Evolutionary conservation across 2,113 vertebrate genomes (phyloP).

Genomic region (Marmota flaviventris): DNA sequence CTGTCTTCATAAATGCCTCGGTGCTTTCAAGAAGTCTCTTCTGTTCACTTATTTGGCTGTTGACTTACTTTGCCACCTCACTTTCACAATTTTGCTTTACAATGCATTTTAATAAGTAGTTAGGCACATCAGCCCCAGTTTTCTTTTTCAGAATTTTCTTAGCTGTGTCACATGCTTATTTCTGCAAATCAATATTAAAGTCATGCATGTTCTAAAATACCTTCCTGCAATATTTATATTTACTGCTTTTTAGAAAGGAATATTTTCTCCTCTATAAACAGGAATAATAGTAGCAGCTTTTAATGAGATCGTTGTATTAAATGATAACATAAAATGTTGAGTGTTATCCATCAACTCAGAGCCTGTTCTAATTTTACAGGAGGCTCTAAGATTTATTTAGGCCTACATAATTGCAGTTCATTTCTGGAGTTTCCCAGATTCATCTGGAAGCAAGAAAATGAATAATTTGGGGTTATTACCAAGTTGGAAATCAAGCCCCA

Average conservation of each 20-base stretch:
- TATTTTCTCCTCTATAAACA: background rate
- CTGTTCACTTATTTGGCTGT: background rate
- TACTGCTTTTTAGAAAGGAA: slow-evolving; percentile 35
- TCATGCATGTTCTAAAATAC: background rate
- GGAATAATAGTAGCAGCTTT: background rate
- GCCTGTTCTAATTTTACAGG: background rate
- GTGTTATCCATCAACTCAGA: background rate
- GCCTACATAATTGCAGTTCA: background rate
- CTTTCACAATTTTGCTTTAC: background rate
- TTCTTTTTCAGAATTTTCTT: slow-evolving; percentile 19
- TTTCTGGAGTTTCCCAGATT: background rate
- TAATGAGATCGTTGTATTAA: background rate
- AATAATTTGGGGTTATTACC: background rate
- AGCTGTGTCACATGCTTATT: background rate
- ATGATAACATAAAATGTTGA: background rate
- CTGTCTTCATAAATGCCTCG: background rate
- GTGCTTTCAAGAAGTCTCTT: background rate
- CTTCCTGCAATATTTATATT: background rate
- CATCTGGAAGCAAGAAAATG: background rate
- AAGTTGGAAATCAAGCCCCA: background rate
- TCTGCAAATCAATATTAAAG: background rate
- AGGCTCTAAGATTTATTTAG: background rate
- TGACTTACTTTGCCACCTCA: slow-evolving; percentile 15
- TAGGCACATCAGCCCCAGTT: background rate
- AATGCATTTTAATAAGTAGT: background rate